phyloP scores from a whole-genome alignment of 2,113 vertebrate genomes.

The Piprites chloris region DNA sequence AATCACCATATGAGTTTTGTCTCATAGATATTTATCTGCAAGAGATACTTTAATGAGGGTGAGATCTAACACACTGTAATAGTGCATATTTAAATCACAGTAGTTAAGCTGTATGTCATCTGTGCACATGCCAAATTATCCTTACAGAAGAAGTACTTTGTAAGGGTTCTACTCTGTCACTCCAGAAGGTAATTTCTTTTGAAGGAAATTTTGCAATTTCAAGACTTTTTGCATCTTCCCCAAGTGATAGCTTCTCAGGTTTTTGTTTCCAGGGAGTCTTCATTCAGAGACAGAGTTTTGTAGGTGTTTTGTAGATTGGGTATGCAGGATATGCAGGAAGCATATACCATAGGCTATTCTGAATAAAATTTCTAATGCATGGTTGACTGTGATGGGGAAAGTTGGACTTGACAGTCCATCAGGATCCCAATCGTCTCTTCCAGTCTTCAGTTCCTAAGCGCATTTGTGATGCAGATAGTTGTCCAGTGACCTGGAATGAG shows the following conservation, averaged over 20 bases:
- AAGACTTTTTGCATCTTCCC: not conserved
- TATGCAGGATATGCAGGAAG: not conserved
- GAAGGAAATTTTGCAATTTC: not conserved
- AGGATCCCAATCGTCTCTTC: not conserved
- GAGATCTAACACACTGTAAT: not conserved
- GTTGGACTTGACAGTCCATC: not conserved
- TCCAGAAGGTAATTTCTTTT: not conserved
- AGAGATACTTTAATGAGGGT: not conserved
- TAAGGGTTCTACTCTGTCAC: not conserved
- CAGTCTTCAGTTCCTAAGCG: not conserved
- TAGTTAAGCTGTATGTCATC: not conserved
- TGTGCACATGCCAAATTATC: not conserved
- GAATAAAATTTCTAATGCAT: not conserved
- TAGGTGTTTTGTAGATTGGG: not conserved
- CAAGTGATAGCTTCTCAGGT: not conserved
- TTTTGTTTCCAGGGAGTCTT: not conserved
- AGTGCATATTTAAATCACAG: not conserved
- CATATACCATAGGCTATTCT: not conserved
- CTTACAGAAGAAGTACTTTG: not conserved
- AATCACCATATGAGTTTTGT: not conserved
- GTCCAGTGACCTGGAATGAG: constrained; percentile 40
- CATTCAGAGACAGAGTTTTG: not conserved
- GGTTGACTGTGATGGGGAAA: not conserved
- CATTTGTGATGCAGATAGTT: constrained; percentile 27
- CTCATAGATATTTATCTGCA: not conserved